Evolutionary conservation across 23 tunicate species (phyloP), one percentile per base, ranked within the genome.

Genomic region (Botrylloides violaceus): DNA sequence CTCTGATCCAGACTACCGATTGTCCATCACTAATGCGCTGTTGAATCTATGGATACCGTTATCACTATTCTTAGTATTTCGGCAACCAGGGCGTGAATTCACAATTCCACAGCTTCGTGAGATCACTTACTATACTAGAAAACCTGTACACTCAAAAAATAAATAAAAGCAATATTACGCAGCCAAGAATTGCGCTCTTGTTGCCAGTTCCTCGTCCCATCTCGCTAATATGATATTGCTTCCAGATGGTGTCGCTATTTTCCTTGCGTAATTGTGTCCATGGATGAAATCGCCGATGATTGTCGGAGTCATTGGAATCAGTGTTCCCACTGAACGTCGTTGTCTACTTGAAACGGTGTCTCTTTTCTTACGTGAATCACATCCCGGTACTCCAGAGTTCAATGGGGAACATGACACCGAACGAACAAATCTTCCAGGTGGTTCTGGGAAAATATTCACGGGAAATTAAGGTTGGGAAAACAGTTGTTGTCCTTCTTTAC

Each of bases 151-250:
- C n/a, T n/a, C n/a, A n/a, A n/a, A n/a, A n/a, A n/a, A n/a, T n/a
- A n/a, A n/a, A n/a, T n/a, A 1, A 65, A 0, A 59, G 57, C 1
- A 65, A 29, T 32, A 55, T 68, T 68, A 68, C 74, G 21, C 29
- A 35, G 58, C 74, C 7, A 9, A 43, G 0, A 4, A 9, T 37
- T 43, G 7, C 4, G 74, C 74, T 20, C 12, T 37, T 21, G 74
- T 43, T 24, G 74, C 74, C 36, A 68, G 7, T 15, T 68, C 30
- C 12, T 68, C 74, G 37, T 68, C 57, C 74, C 74, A 68, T 25
- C 26, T 6, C 74, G 37, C 37, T 1, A 68, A 12, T 5, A 68
- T 68, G 5, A 68, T 68, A 37, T 68, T 43, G 24, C 59, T 32
- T 18, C 32, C 74, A 1, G 65, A 22, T 9, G 74, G 74, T 18